Percentiles rank a stretch among this genome's conserved stretches.
Conservation (phyloP, 2,888 invertebrate genomes). For the Yponomeuta cagnagella region DNA sequence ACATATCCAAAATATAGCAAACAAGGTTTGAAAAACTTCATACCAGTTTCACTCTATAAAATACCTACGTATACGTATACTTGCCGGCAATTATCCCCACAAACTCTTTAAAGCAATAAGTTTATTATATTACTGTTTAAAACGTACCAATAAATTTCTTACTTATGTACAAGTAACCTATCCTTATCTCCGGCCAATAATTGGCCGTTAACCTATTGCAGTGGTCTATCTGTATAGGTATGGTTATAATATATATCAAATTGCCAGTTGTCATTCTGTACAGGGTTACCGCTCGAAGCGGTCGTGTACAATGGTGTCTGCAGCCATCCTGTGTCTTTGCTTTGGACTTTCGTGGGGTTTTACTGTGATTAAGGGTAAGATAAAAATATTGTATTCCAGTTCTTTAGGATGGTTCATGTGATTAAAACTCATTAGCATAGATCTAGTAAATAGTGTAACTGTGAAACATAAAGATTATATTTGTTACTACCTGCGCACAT, state of each 20-base stretch:
- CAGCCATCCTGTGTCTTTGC: conserved; percentile 39
- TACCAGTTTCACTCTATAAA: no score
- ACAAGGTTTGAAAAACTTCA: no score
- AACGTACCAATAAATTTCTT: background rate
- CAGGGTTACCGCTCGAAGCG: conserved; percentile 31
- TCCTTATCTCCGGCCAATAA: no score
- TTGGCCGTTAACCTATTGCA: no score
- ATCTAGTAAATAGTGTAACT: background rate
- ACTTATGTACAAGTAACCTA: background rate
- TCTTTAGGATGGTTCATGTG: background rate
- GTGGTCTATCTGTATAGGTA: no score
- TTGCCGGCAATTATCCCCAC: no score
- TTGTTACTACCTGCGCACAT: no score
- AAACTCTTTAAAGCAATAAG: no score
- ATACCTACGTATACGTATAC: no score
- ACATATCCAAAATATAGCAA: no score
- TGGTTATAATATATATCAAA: no score
- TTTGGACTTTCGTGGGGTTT: conserved; percentile 41
- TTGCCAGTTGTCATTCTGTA: conserved; percentile 31
- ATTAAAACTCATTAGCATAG: background rate
- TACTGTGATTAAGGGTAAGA: conserved; percentile 49
- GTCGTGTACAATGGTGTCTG: conserved; percentile 40
- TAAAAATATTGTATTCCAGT: no score
- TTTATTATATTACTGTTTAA: background rate
- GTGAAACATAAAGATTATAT: background rate